Evolutionary conservation across 2,888 invertebrate species (phyloP).

Genomic region (Proisotoma minuta): DNA sequence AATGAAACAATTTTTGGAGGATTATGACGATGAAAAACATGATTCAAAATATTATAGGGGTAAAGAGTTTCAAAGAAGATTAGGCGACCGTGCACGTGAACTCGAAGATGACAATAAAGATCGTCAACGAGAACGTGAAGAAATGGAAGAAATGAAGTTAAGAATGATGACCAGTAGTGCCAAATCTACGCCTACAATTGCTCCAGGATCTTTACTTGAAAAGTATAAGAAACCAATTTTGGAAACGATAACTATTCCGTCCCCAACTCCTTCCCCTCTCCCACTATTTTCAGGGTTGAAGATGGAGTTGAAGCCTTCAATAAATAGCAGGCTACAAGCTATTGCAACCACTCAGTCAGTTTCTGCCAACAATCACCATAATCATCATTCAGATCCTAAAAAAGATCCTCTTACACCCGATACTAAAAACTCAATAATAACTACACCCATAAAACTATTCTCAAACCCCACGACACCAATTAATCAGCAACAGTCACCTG

Average conservation of each 20-base stretch:
- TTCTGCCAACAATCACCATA: conserved; percentile 8
- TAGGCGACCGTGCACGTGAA: conserved; percentile 88
- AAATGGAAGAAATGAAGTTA: conserved; percentile 75
- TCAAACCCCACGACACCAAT: conserved; percentile 44
- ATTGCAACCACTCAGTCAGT: conserved; percentile 28
- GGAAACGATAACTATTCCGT: conserved; percentile 32
- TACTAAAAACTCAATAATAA: conserved; percentile 9
- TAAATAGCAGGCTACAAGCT: conserved; percentile 42
- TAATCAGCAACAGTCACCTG: conserved; percentile 37
- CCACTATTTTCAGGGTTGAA: conserved; percentile 33
- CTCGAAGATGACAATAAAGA: conserved; percentile 87
- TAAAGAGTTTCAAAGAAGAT: conserved; percentile 80
- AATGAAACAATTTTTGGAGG: conserved; percentile 95
- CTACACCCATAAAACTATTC: conserved; percentile 33
- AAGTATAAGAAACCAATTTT: conserved; percentile 44
- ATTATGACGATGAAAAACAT: conserved; percentile 97
- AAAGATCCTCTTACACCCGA: not conserved
- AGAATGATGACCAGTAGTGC: conserved; percentile 57
- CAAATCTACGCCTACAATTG: conserved; percentile 50
- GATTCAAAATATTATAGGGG: conserved; percentile 93
- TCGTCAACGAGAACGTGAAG: conserved; percentile 79
- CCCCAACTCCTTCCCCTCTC: conserved; percentile 26
- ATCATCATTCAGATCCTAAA: not conserved
- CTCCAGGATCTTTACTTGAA: conserved; percentile 53
- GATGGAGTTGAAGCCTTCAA: conserved; percentile 37